phyloP scores from a whole-genome alignment of 2,113 vertebrate genomes.

The Heterochromis multidens region DNA sequence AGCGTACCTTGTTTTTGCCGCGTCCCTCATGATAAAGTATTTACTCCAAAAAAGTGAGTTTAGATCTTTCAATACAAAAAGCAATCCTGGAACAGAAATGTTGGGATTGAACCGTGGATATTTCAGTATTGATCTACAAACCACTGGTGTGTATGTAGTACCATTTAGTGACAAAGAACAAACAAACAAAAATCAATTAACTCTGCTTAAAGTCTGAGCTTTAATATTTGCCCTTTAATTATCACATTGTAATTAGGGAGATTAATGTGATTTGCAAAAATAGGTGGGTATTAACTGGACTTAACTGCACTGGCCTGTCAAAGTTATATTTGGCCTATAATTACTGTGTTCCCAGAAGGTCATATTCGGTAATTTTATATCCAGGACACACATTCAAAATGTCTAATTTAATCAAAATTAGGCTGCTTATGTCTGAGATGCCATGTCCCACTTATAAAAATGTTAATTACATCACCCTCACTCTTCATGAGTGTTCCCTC shows the following conservation, averaged over 20 bases:
- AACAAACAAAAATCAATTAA: not conserved
- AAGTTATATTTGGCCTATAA: not conserved
- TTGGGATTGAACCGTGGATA: not conserved
- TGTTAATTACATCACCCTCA: not conserved
- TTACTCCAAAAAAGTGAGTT: accelerated
- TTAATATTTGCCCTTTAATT: not conserved
- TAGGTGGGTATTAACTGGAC: not conserved
- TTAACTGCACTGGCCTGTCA: not conserved
- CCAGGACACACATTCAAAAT: not conserved
- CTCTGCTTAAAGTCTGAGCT: not conserved
- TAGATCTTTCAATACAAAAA: not conserved
- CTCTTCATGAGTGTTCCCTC: not conserved
- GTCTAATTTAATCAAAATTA: not conserved
- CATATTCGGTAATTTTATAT: not conserved
- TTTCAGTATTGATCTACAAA: not conserved
- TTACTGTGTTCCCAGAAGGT: not conserved
- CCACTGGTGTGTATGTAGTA: not conserved
- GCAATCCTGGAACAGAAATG: not conserved
- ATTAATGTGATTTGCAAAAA: not conserved
- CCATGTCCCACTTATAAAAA: not conserved
- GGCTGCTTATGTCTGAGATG: not conserved
- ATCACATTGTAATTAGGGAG: not conserved
- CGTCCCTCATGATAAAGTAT: not conserved
- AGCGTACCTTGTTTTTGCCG: not conserved
- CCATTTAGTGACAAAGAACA: not conserved